Conservation (phyloP, 2,888 invertebrate species). For the Melanargia galathea region DNA sequence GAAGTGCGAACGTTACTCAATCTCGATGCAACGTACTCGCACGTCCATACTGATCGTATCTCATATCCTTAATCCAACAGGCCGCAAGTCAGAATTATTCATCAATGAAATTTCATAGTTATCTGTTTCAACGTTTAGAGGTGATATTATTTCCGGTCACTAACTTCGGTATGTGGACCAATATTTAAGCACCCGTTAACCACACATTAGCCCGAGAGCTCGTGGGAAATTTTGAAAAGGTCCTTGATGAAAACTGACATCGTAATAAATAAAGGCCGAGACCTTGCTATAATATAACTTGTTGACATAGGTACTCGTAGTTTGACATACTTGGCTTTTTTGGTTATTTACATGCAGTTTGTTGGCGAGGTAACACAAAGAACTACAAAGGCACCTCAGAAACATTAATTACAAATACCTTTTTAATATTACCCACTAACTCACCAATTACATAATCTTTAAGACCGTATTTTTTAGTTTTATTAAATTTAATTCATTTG, state of each 20-base stretch:
- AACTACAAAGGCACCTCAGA: too few species aligned
- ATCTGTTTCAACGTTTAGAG: not conserved
- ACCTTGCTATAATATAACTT: too few species aligned
- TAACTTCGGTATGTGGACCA: not conserved
- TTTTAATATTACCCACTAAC: too few species aligned
- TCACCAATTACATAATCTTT: too few species aligned
- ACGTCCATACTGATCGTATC: slow-evolving; percentile 11
- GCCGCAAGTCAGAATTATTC: slow-evolving; percentile 18
- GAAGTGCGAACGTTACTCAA: slow-evolving; percentile 58
- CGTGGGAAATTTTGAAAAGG: not conserved
- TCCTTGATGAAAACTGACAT: not conserved
- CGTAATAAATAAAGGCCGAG: too few species aligned
- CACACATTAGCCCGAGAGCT: not conserved
- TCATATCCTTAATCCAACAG: not conserved
- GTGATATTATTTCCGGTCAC: not conserved
- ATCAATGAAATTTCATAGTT: not conserved
- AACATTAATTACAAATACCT: too few species aligned
- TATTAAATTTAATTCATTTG: too few species aligned
- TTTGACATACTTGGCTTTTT: too few species aligned
- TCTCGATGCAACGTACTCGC: slow-evolving; percentile 19
- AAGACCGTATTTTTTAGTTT: too few species aligned
- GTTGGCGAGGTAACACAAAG: too few species aligned
- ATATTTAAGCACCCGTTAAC: not conserved
- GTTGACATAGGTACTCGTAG: too few species aligned
- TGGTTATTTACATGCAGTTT: too few species aligned